These are phyloP conservation scores for Leptopilina myrica DNA, from an alignment of 2,888 invertebrate genomes.

Conservation along the genomic window DNA sequence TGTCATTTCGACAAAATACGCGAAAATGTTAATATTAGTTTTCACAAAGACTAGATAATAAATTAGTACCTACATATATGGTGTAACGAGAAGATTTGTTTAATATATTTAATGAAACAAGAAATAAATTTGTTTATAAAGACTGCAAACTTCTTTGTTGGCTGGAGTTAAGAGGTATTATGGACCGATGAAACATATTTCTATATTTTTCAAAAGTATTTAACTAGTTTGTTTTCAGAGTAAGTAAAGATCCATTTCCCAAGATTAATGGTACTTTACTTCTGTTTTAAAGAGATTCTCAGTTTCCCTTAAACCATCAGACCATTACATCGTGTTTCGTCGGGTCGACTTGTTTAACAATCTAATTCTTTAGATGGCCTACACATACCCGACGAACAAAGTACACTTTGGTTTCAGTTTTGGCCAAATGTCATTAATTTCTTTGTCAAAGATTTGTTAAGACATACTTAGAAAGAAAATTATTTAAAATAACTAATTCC, in stretches of 20 bases:
- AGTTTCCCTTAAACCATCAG: conserved; percentile 46
- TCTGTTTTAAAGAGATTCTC: conserved; percentile 73
- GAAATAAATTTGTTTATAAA: no score
- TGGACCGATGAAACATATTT: conserved; percentile 72
- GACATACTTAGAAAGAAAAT: no score
- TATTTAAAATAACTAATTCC: no score
- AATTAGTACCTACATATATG: no score
- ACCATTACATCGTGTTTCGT: conserved; percentile 31
- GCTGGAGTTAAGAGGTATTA: conserved; percentile 67
- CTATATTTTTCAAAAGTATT: conserved; percentile 74
- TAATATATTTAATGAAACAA: no score
- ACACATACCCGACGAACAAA: not conserved
- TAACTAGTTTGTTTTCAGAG: conserved; percentile 74
- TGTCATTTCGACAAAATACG: no score
- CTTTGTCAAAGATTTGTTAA: no score
- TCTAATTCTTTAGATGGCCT: conserved; percentile 16
- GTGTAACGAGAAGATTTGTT: no score
- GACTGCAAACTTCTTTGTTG: conserved; percentile 52
- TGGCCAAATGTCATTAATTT: no score
- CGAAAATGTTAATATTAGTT: not conserved
- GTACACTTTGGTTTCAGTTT: not conserved
- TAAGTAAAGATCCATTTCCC: conserved; percentile 70
- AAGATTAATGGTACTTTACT: conserved; percentile 76
- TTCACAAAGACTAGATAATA: not conserved
- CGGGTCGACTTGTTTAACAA: conserved; percentile 12